Evolutionary conservation across 2,888 invertebrate species (phyloP).

Genomic region (Rotaria magnacalcarata): DNA sequence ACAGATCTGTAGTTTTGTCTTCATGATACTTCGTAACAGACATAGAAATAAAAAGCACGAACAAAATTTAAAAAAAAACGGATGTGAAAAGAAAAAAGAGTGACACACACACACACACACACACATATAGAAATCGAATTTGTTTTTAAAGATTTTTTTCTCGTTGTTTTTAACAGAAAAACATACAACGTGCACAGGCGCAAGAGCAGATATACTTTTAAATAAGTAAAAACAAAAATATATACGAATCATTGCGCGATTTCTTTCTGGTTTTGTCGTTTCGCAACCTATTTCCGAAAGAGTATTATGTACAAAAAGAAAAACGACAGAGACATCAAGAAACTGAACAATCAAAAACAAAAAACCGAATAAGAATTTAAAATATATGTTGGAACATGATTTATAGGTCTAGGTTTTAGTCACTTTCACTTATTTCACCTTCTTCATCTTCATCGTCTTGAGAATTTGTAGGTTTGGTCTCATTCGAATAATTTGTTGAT

Average conservation of each 20-base stretch:
- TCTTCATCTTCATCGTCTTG: conserved; percentile 28
- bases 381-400: background rate
- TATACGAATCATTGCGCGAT: background rate
- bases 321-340: background rate
- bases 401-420: background rate
- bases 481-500: background rate
- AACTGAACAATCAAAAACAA: background rate
- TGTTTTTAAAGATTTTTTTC: background rate
- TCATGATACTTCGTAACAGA: conserved; percentile 17
- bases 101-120: background rate
- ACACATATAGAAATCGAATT: background rate
- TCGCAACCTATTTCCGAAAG: background rate
- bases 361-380: background rate
- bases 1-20: conserved; percentile 28
- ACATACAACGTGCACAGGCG: background rate
- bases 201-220: background rate
- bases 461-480: background rate
- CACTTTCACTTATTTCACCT: conserved; percentile 24
- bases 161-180: background rate
- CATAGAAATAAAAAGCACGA: conserved; percentile 26
- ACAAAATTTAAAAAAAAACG: conserved; percentile 13
- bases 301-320: background rate
- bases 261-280: background rate
- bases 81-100: background rate
- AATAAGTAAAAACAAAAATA: conserved; percentile 16